Percentiles rank a stretch among this genome's conserved stretches.
Conservation (phyloP, 2,113 vertebrate genomes). For the Boulengeromyrus knoepffleri region DNA sequence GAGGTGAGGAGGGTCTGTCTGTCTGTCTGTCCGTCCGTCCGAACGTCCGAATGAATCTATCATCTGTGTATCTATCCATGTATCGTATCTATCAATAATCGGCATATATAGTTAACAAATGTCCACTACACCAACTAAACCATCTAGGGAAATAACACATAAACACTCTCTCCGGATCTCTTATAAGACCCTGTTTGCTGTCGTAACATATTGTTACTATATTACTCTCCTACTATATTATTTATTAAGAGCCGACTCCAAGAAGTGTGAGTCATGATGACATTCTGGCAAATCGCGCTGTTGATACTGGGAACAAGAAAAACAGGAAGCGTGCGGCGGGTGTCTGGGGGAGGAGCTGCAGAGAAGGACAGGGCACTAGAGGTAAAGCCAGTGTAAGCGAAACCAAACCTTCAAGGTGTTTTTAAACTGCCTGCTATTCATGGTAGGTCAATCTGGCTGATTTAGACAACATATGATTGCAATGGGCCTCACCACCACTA, state of each 20-base stretch:
- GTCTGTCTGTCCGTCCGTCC: too few species aligned
- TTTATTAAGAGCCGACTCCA: not conserved
- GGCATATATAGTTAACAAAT: too few species aligned
- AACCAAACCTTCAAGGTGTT: not conserved
- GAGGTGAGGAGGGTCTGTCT: slow-evolving; percentile 53
- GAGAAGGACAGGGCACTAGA: slow-evolving; percentile 63
- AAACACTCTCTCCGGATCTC: not conserved
- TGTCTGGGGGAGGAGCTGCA: slow-evolving; percentile 57
- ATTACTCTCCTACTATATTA: not conserved
- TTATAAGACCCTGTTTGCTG: not conserved
- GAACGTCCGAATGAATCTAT: too few species aligned
- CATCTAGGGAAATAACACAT: not conserved
- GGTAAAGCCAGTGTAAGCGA: slow-evolving; percentile 39
- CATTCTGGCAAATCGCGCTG: not conserved
- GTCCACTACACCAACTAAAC: not conserved
- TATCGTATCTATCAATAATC: too few species aligned
- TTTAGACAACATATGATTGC: not conserved
- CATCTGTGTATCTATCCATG: too few species aligned
- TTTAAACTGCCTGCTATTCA: not conserved
- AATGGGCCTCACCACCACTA: slow-evolving; percentile 26
- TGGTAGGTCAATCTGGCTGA: not conserved
- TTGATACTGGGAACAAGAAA: not conserved
- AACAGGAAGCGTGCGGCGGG: not conserved
- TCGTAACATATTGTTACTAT: not conserved
- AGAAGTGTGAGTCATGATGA: not conserved